Percentiles rank a stretch among this genome's conserved stretches.
These are phyloP conservation scores for Corythornis leucogaster DNA, from an alignment of 2,797 vertebrate genomes.

Conservation along the genomic window DNA sequence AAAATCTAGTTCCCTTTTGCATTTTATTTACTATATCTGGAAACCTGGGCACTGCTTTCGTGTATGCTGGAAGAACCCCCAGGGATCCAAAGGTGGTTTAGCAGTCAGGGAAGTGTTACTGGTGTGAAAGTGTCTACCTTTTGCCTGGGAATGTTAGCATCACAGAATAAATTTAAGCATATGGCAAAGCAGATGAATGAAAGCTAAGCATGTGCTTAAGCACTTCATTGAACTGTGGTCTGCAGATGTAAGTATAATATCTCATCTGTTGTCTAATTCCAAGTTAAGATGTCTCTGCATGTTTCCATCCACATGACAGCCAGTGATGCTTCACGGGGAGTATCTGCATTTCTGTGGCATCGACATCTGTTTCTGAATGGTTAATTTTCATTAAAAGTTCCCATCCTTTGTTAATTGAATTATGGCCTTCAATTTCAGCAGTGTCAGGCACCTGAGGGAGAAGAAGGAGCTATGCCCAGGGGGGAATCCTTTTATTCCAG, in stretches of 20 bases:
- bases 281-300: not conserved
- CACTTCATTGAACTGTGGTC: not conserved
- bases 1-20: not conserved
- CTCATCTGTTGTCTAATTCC: not conserved
- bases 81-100: not conserved
- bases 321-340: not conserved
- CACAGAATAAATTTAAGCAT: not conserved
- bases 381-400: constrained; percentile 29
- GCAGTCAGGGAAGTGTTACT: not conserved
- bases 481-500: constrained; percentile 16
- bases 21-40: not conserved
- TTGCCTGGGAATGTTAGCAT: not conserved
- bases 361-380: constrained; percentile 19
- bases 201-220: not conserved
- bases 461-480: not conserved
- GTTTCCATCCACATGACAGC: constrained; percentile 5
- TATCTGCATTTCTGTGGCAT: not conserved
- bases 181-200: not conserved
- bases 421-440: constrained; percentile 30
- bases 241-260: not conserved
- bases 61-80: not conserved
- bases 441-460: not conserved
- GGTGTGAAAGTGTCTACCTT: not conserved
- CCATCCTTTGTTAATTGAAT: constrained; percentile 8
- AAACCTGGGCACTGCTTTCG: not conserved